Base-by-base conservation (phyloP, 2,113 vertebrate species). In the Thamnaconus septentrionalis region DNA sequence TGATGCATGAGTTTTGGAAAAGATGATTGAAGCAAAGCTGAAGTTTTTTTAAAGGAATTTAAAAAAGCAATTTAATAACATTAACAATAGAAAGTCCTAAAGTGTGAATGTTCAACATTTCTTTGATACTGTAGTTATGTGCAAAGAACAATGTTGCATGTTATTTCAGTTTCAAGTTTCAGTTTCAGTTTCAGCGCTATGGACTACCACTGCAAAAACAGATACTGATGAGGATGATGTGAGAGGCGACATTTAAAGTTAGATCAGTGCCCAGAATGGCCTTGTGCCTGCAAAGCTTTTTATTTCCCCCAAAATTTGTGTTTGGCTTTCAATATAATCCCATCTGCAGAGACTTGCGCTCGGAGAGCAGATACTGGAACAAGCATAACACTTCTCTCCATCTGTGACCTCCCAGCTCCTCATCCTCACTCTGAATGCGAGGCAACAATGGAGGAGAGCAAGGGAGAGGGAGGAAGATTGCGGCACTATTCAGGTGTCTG, bases 381-480 rank as follows among this genome's bases (percentile, higher is more conserved):
- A 89, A 82, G 80, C 82, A 87, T 75, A 78, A 85, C 87, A 87
- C 81, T 82, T 86, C 83, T 86, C 80, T 85, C 87, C 82, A 84
- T 90, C 81, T 86, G 82, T 81, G 87, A 88, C 89, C 88, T 85
- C 76, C 68, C 78, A 71, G 68, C 79, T 86, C 83, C 71, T 82
- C 80, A 81, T 80, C 80, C 79, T 85, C 74, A 71, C 59, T 71
- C 70, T 85, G 76, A 85, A 77, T 79, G 82, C 70, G 52, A 51
- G 11, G 76, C 77, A 73, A 89, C 86, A 90, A 88, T 84, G 63
- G 65, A 77, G 80, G 71, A 71, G 72, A 68, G 67, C 69, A 50
- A 74, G 59, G 59, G 49, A 83, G 76, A 77, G 68, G 72, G 76
- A 78, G 75, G 80, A 83, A 86, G 77, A 83, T 62, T 81, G 78